Evolutionary conservation across 2,888 invertebrate genomes (phyloP).

Genomic region (Dicranocentrus wangi): DNA sequence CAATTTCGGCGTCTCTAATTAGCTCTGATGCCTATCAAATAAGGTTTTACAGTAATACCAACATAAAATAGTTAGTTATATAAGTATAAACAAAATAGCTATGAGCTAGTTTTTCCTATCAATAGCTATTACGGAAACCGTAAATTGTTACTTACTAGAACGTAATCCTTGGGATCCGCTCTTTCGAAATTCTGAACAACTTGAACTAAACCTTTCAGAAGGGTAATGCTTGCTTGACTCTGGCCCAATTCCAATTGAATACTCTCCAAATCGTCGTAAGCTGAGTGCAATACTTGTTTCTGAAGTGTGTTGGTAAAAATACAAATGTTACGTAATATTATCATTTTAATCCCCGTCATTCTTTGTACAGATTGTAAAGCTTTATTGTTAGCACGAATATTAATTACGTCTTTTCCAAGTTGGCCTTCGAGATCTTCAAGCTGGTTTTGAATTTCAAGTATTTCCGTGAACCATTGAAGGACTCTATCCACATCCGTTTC

Average conservation of each 20-base stretch:
- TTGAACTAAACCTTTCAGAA: constrained; percentile 59
- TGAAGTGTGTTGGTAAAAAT: constrained; percentile 44
- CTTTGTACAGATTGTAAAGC: no score
- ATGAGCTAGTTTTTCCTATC: no score
- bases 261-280: constrained; percentile 61
- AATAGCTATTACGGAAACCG: neutral
- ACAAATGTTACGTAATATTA: no score
- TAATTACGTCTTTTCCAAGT: constrained; percentile 58
- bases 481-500: constrained; percentile 70
- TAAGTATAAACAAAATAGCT: no score
- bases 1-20: constrained; percentile 43
- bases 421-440: constrained; percentile 39
- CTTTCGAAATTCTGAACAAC: constrained; percentile 68
- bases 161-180: constrained; percentile 60
- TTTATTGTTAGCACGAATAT: neutral
- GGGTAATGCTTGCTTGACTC: constrained; percentile 53
- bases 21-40: constrained; percentile 60
- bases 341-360: no score
- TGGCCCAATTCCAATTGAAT: constrained; percentile 51
- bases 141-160: constrained; percentile 35
- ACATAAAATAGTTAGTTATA: no score
- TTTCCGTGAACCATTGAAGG: constrained; percentile 67
- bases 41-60: neutral
- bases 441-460: constrained; percentile 60
- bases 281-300: constrained; percentile 59